Conservation (phyloP, 1,140 invertebrate genomes). For the Hyles vespertilio region DNA sequence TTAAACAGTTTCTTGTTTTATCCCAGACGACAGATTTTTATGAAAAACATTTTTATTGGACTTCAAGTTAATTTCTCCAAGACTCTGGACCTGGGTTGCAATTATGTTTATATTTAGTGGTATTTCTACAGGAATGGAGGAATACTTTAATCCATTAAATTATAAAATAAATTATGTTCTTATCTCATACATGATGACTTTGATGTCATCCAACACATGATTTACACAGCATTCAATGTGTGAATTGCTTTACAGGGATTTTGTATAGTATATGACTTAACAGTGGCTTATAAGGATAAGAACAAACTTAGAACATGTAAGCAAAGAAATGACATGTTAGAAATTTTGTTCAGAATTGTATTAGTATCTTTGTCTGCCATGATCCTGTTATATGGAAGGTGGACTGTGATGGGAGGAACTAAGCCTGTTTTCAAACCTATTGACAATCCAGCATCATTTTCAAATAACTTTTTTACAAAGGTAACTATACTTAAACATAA, state of each 20-base stretch:
- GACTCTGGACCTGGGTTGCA: too few species aligned
- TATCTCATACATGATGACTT: too few species aligned
- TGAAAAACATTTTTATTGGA: too few species aligned
- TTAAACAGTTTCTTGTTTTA: too few species aligned
- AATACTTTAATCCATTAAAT: too few species aligned
- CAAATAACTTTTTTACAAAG: slow-evolving; percentile 77
- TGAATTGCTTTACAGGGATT: slow-evolving; percentile 79
- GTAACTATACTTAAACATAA: slow-evolving; percentile 64
- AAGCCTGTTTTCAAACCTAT: slow-evolving; percentile 87
- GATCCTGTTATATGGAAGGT: slow-evolving; percentile 77
- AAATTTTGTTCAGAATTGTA: slow-evolving; percentile 32
- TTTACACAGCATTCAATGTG: slow-evolving; percentile 6
- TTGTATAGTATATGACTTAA: slow-evolving; percentile 82
- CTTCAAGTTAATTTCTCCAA: too few species aligned
- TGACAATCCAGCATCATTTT: slow-evolving; percentile 94
- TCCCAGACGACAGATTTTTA: too few species aligned
- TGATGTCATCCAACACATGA: too few species aligned
- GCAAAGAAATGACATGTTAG: slow-evolving; percentile 3
- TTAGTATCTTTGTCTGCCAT: slow-evolving; percentile 23
- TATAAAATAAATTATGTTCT: too few species aligned
- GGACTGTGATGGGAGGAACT: slow-evolving; percentile 86
- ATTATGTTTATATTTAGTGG: too few species aligned
- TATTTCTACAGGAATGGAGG: too few species aligned
- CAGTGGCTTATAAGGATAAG: slow-evolving; percentile 5
- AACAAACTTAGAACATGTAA: slow-evolving; percentile 11